Percentiles rank a stretch among this genome's conserved stretches.
phyloP scores from a whole-genome alignment of 2,888 invertebrate genomes.

The Alloplasta piceator region DNA sequence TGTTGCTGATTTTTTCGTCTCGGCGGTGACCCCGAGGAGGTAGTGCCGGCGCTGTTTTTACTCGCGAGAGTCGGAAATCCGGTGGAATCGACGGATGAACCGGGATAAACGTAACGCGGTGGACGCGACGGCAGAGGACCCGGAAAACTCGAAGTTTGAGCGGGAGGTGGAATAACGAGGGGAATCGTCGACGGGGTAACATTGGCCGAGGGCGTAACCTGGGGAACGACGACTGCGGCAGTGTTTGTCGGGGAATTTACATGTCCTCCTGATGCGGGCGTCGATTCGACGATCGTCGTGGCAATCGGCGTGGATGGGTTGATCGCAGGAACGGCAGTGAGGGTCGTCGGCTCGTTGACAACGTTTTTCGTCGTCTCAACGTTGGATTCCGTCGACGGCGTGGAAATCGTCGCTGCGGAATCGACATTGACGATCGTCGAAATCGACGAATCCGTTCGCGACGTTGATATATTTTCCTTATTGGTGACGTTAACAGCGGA shows the following conservation, averaged over 20 bases:
- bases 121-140: slow-evolving; percentile 56
- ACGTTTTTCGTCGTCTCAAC: no score
- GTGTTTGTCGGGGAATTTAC: slow-evolving; percentile 25
- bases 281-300: not conserved
- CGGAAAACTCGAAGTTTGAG: slow-evolving; percentile 46
- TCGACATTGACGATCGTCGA: slow-evolving; percentile 58
- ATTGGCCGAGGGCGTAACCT: not conserved
- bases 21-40: slow-evolving; percentile 71
- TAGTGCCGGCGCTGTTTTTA: slow-evolving; percentile 66
- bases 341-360: no score
- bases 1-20: slow-evolving; percentile 73
- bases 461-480: slow-evolving; percentile 15
- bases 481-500: slow-evolving; percentile 49
- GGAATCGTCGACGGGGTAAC: slow-evolving; percentile 38
- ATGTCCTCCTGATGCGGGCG: not conserved
- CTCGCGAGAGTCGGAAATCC: slow-evolving; percentile 54
- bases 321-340: not conserved
- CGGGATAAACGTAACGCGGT: slow-evolving; percentile 23
- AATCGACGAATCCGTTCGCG: slow-evolving; percentile 69
- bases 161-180: slow-evolving; percentile 14
- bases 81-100: slow-evolving; percentile 47
- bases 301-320: slow-evolving; percentile 22
- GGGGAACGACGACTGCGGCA: slow-evolving; percentile 25
- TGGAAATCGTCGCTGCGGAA: slow-evolving; percentile 12
- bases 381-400: no score